Evolutionary conservation across 2,797 vertebrate genomes (phyloP).

Genomic region (Rachycentron canadum): DNA sequence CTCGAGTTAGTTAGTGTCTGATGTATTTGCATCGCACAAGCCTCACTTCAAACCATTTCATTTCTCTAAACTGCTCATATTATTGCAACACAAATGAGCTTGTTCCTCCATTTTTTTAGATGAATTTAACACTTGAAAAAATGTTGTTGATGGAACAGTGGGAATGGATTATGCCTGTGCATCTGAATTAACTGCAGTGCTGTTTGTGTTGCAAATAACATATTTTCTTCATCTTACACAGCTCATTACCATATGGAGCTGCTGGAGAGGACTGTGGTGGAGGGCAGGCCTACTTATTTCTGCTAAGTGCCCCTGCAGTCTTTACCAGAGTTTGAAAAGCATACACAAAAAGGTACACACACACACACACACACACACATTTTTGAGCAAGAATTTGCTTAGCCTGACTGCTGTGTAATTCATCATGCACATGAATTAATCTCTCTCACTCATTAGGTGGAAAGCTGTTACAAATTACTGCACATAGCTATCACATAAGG

Average conservation of each 20-base stretch:
- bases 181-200: constrained; percentile 57
- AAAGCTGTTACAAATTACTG: constrained; percentile 70
- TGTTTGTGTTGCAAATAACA: constrained; percentile 68
- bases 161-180: constrained; percentile 42
- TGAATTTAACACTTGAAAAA: constrained; percentile 40
- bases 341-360: constrained; percentile 50
- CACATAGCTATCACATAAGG: constrained; percentile 55
- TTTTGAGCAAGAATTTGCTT: constrained; percentile 52
- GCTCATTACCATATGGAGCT: constrained; percentile 78
- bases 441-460: constrained; percentile 69
- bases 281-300: constrained; percentile 76
- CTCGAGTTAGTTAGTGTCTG: constrained; percentile 24
- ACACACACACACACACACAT: constrained; percentile 17
- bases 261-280: constrained; percentile 59
- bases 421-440: constrained; percentile 76
- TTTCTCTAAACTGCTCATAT: constrained; percentile 23
- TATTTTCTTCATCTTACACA: constrained; percentile 70
- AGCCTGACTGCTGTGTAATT: constrained; percentile 57
- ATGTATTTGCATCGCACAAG: constrained; percentile 38
- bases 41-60: constrained; percentile 9
- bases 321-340: constrained; percentile 56
- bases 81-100: constrained; percentile 46
- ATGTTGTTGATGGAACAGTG: constrained; percentile 31
- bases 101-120: constrained; percentile 35
- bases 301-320: constrained; percentile 70